Evolutionary conservation across 2,888 invertebrate genomes (phyloP), one percentile per base, ranked within the genome.

Genomic region (Crepidodera aurea): DNA sequence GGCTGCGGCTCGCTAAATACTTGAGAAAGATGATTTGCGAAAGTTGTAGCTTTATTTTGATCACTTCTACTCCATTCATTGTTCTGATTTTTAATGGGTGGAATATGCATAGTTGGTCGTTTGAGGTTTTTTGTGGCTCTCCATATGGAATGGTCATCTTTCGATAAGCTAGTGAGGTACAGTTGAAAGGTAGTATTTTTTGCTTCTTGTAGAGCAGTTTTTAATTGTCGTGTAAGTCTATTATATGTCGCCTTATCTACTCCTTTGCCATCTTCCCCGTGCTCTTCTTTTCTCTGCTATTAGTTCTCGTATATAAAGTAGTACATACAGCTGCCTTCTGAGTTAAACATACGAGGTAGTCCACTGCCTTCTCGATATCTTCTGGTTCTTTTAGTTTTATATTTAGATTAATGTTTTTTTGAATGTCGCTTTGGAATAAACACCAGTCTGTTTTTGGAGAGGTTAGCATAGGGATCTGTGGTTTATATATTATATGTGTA

Each of bases 401-500:
- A 10, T 40, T 40, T 15, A 40, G 18, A 40, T 15, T 40, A 6
- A 40, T 6, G 10, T 40, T 40, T 15, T 6, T 10, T 15, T 40
- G 16, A 6, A 40, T 15, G 40, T 16, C 3, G 13, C 3, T 7
- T 40, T 15, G 3, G 13, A 40, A 40, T 16, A 16, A 4, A 7
- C 18, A 16, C 40, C 40, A 40, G 18, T 40, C 16, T 2, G 40
- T 40, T 40, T 40, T 40, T 40, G 40, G 18, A 4, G 40, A 40
- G 7, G 40, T 16, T 15, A 40, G 40, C 13, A 5, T 40, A 18
- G 40, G 40, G 3, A 10, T 15, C 4, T 40, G 3, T 15, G 40
- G 40, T 15, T 4, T 6, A 18, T 6, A 6, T 3, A 40, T 40
- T 15, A 40, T 18, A 40, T 40, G 40, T 2, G 40, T 40, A 15